A percentile compares a stretch with the other conserved stretches of the same genome.
phyloP scores from a whole-genome alignment of 2,888 invertebrate species.

The Xestia sexstrigata region DNA sequence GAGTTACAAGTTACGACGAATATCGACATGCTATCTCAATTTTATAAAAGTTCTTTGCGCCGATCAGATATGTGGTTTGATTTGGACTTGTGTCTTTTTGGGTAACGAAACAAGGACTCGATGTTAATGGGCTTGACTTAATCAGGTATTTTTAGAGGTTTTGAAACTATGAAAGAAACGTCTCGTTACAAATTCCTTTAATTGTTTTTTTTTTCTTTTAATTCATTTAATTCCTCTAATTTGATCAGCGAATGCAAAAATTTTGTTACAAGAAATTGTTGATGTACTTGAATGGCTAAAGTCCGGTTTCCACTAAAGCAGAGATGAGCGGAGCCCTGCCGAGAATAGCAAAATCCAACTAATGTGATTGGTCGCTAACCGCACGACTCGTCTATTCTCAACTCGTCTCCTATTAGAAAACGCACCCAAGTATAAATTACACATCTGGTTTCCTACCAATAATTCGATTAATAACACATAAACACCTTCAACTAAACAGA shows the following conservation, averaged over 20 bases:
- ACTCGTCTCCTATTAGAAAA: not conserved
- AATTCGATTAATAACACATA: constrained; percentile 16
- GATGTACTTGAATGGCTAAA: not conserved
- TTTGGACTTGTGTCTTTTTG: constrained; percentile 10
- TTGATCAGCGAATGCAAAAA: not conserved
- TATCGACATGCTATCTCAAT: constrained; percentile 38
- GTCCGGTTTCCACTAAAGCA: not conserved
- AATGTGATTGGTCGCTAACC: not conserved
- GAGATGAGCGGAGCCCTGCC: not conserved
- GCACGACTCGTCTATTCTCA: not conserved
- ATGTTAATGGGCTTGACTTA: not conserved
- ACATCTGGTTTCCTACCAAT: not conserved
- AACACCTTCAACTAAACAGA: constrained; percentile 2
- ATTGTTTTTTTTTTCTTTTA: too few relatives aligned
- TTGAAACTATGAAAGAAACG: not conserved
- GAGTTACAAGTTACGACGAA: constrained; percentile 40
- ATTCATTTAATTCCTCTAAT: too few relatives aligned
- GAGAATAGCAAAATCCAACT: not conserved
- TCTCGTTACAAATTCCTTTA: not conserved
- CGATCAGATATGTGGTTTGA: constrained; percentile 22
- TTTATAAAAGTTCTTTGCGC: not conserved
- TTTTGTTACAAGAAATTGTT: not conserved
- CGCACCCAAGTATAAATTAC: not conserved
- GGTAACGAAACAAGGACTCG: too few relatives aligned
- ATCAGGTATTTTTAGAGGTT: not conserved